phyloP scores from a whole-genome alignment of 2,113 vertebrate species.

The Chaetodon trifascialis region DNA sequence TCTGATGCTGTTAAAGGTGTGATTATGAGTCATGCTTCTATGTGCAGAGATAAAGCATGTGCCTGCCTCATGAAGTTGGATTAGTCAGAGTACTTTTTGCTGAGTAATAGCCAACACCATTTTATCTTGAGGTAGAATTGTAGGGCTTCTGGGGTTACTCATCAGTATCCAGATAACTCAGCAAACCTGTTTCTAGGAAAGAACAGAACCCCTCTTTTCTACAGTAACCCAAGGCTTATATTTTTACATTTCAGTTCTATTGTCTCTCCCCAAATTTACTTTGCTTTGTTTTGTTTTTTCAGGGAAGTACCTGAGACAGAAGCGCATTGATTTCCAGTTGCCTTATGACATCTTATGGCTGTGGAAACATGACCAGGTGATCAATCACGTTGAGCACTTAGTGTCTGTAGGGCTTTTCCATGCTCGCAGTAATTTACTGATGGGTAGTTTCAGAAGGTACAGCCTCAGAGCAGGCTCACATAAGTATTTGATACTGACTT shows the following conservation, averaged over 20 bases:
- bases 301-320: conserved; percentile 99
- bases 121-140: neutral
- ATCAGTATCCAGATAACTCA: conserved; percentile 1
- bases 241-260: conserved; percentile 27
- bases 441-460: neutral
- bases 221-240: neutral
- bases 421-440: neutral
- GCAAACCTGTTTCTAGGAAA: conserved; percentile 4
- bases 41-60: neutral
- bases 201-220: neutral
- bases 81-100: neutral
- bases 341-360: conserved; percentile 99
- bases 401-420: conserved; percentile 26
- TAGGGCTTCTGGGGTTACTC: conserved; percentile 1
- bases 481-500: conserved; percentile 14
- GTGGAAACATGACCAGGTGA: conserved; percentile 99
- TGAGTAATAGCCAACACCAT: neutral
- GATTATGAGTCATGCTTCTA: neutral
- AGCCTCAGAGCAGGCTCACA: neutral
- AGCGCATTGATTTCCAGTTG: conserved; percentile 98
- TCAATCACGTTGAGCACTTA: conserved; percentile 30
- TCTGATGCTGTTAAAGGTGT: neutral
- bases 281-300: conserved; percentile 48
- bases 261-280: conserved; percentile 12
- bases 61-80: neutral